These are phyloP conservation scores for Variabilichromis moorii DNA, from an alignment of 2,113 vertebrate species.

Conservation along the genomic window DNA sequence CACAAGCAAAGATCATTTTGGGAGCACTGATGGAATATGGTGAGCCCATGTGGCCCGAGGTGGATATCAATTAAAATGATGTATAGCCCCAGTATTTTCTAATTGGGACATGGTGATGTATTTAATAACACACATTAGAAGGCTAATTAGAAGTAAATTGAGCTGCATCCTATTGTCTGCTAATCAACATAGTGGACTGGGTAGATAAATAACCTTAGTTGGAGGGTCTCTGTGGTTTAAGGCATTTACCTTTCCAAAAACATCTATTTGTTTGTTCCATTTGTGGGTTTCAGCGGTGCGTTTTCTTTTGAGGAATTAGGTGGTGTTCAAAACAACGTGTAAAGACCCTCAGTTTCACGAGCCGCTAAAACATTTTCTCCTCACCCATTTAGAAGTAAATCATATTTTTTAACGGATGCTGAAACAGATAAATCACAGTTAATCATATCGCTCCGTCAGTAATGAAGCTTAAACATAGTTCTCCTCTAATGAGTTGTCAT, in stretches of 20 bases:
- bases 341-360: background rate
- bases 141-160: slow-evolving; percentile 73
- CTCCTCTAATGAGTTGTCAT: background rate
- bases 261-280: background rate
- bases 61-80: slow-evolving; percentile 77
- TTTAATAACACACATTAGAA: slow-evolving; percentile 77
- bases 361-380: background rate
- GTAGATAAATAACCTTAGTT: slow-evolving; percentile 52
- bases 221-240: background rate
- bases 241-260: background rate
- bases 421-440: background rate
- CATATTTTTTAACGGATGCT: background rate
- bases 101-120: slow-evolving; percentile 77
- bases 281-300: background rate
- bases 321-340: background rate
- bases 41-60: slow-evolving; percentile 56
- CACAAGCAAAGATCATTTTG: slow-evolving; percentile 38
- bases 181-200: slow-evolving; percentile 51
- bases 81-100: slow-evolving; percentile 62
- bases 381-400: background rate
- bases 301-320: background rate
- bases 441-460: background rate
- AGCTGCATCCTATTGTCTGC: slow-evolving; percentile 65
- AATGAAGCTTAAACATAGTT: background rate
- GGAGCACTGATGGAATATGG: slow-evolving; percentile 43